These are phyloP conservation scores for Chrysodeixis includens DNA, from an alignment of 2,888 invertebrate species.

Conservation along the genomic window DNA sequence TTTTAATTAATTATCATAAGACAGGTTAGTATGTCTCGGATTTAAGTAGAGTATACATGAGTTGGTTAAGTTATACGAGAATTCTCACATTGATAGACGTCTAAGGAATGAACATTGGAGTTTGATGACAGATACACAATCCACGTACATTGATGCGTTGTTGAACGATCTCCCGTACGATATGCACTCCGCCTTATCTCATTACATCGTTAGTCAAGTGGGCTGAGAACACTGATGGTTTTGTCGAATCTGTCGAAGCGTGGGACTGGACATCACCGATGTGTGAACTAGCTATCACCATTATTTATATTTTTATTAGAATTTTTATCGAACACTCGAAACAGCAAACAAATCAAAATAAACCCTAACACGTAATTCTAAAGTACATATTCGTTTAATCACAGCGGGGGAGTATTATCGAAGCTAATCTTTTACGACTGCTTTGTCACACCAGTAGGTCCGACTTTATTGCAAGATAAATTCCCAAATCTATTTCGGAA, in stretches of 20 bases:
- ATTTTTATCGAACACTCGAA: slow-evolving; percentile 77
- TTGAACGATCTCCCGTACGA: slow-evolving; percentile 20
- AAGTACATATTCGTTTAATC: slow-evolving; percentile 52
- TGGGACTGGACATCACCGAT: slow-evolving; percentile 73
- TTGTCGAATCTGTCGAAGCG: slow-evolving; percentile 67
- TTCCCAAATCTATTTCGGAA: slow-evolving; percentile 68
- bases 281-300: slow-evolving; percentile 81
- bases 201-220: slow-evolving; percentile 67
- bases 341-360: slow-evolving; percentile 32
- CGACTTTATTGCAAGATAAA: slow-evolving; percentile 72
- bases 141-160: slow-evolving; percentile 17
- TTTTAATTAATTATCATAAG: too few relatives aligned
- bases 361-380: slow-evolving; percentile 47
- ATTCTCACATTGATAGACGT: not conserved
- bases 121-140: slow-evolving; percentile 19
- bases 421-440: slow-evolving; percentile 63
- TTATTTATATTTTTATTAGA: slow-evolving; percentile 81
- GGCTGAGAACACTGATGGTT: slow-evolving; percentile 67
- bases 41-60: not conserved
- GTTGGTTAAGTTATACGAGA: not conserved
- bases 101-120: not conserved
- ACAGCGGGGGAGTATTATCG: slow-evolving; percentile 53
- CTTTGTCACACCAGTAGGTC: slow-evolving; percentile 73
- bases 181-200: slow-evolving; percentile 45
- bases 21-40: too few relatives aligned